Base-by-base conservation (phyloP, 1,140 invertebrate genomes). In the Monomorium pharaonis region DNA sequence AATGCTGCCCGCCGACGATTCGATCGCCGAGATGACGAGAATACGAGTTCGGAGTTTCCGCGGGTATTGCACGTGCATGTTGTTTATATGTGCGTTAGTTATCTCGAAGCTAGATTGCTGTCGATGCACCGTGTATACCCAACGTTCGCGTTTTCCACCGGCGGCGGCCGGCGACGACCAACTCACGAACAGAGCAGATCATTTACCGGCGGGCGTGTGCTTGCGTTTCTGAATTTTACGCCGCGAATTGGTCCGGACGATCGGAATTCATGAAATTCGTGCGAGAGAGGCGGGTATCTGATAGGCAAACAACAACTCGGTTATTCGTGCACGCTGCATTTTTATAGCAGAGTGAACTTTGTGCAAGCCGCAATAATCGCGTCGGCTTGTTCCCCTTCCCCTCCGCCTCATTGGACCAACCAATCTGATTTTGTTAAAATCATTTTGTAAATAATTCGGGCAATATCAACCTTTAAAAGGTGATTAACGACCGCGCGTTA, bases 191-290 rank as follows among this genome's bases (percentile, higher is more conserved):
- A 83, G 74, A 72, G 21, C n/a, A 63, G 84, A 88, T 88, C 56
- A 88, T 88, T 88, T 85, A 60, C 42, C n/a, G 42, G 42, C 33
- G 49, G 10, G 58, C 58, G 44, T 69, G 44, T 62, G 63, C 58
- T 47, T n/a, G 63, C 33, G 63, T 60, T 60, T 88, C 63, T 74
- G 67, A 88, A 87, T 88, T 88, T 88, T 74, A 65, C 44, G 62
- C 76, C 75, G 24, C 42, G 47, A 87, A 87, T 87, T 54, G 70
- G 58, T 1, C 24, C 47, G 37, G 9, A 0, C 69, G 60, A 88
- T 88, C 72, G 86, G 87, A 65, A 88, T 72, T 85, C 87, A 56
- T 88, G 80, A 86, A 88, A 88, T 78, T 78, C 63, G 62, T 21
- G 24, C 80, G 65, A 70, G 70, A 63, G 51, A 70, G 54, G 54